These are phyloP conservation scores for Sarotherodon lohbergeri DNA, from an alignment of 2,113 vertebrate genomes.

Conservation along the genomic window DNA sequence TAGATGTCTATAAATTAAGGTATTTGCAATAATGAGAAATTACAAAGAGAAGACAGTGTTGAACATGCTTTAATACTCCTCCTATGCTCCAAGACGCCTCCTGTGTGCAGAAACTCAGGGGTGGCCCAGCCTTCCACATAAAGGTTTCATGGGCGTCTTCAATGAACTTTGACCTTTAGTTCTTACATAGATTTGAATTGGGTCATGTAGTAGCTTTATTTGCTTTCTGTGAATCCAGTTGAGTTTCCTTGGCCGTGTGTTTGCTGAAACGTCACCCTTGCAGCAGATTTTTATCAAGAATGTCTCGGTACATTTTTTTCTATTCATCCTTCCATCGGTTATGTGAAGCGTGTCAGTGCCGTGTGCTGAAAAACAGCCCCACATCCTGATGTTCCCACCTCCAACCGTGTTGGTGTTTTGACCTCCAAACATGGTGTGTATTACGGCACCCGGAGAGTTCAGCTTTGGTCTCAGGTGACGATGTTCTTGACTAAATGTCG, in stretches of 20 bases:
- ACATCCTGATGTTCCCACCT: background rate
- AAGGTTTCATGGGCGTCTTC: background rate
- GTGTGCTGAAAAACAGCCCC: background rate
- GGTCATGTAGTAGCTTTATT: background rate
- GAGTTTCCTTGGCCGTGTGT: background rate
- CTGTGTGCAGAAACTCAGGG: background rate
- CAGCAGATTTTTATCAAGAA: background rate
- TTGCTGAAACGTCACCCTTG: background rate
- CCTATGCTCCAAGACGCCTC: background rate
- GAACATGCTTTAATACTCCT: background rate
- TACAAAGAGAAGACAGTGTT: background rate
- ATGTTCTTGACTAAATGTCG: background rate
- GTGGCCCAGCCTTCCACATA: background rate
- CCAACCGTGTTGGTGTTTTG: background rate
- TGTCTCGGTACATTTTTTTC: background rate
- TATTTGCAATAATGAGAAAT: background rate
- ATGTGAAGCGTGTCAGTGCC: background rate
- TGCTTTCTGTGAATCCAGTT: background rate
- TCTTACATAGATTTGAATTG: background rate
- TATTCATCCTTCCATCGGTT: rapidly evolving
- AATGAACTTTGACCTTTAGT: background rate
- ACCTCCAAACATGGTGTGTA: background rate
- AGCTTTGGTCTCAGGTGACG: background rate
- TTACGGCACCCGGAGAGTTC: background rate
- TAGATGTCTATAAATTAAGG: rapidly evolving